Percentiles rank a stretch among this genome's conserved stretches.
Conservation (phyloP, 2,888 invertebrate genomes). For the Drosophila crucigera region DNA sequence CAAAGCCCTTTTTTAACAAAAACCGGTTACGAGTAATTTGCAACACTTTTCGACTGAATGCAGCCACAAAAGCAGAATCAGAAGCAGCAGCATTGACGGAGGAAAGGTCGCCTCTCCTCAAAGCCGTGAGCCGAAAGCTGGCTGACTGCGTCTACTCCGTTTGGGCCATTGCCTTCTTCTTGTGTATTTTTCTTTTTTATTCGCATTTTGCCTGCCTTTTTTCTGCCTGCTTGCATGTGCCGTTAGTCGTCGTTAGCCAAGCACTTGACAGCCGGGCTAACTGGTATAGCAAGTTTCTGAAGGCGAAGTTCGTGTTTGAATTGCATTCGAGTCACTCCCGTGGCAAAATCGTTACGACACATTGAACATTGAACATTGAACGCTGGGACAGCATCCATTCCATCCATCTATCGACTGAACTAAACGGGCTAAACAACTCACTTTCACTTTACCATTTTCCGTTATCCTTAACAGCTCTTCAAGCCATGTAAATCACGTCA, state of each 20-base stretch:
- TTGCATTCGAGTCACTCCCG: slow-evolving; percentile 30
- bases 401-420: slow-evolving; percentile 4
- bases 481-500: background rate
- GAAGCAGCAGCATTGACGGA: slow-evolving; percentile 2
- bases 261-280: slow-evolving; percentile 36
- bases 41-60: slow-evolving; percentile 44
- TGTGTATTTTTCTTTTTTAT: slow-evolving; percentile 8
- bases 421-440: slow-evolving; percentile 15
- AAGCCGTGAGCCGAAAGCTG: slow-evolving; percentile 17
- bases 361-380: slow-evolving; percentile 14
- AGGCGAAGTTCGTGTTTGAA: slow-evolving; percentile 23
- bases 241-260: slow-evolving; percentile 63
- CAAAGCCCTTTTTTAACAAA: slow-evolving; percentile 33
- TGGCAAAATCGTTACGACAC: slow-evolving; percentile 40
- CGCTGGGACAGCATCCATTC: slow-evolving; percentile 2
- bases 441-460: slow-evolving; percentile 30
- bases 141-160: slow-evolving; percentile 30
- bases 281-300: slow-evolving; percentile 39
- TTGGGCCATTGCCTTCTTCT: slow-evolving; percentile 38
- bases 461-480: slow-evolving; percentile 23
- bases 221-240: slow-evolving; percentile 46
- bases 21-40: slow-evolving; percentile 46
- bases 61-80: slow-evolving; percentile 20
- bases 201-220: slow-evolving; percentile 5
- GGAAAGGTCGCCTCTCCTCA: slow-evolving; percentile 24